A percentile compares a stretch with the other conserved stretches of the same genome.
Evolutionary conservation across 1,140 invertebrate genomes (phyloP).

Genomic region (Drosophila prosaltans): DNA sequence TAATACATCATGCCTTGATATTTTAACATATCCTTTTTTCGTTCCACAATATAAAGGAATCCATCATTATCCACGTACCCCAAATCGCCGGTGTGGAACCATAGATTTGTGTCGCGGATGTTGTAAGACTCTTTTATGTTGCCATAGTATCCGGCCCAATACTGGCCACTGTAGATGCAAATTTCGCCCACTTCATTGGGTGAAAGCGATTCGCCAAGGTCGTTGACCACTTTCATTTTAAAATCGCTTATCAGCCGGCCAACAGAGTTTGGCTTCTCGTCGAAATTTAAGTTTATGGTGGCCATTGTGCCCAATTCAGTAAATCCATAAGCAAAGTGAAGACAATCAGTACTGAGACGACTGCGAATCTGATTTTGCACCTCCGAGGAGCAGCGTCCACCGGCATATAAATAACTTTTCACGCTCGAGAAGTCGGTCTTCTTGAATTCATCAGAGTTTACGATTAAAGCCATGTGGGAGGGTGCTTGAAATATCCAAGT

Average conservation of each 20-base stretch:
- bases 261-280: conserved; percentile 61
- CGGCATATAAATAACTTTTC: conserved; percentile 42
- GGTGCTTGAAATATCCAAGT: conserved; percentile 60
- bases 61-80: conserved; percentile 85
- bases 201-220: conserved; percentile 41
- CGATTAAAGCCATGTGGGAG: conserved; percentile 55
- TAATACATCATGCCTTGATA: conserved; percentile 76
- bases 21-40: conserved; percentile 86
- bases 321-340: conserved; percentile 53
- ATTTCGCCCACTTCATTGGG: conserved; percentile 66
- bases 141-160: conserved; percentile 70
- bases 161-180: conserved; percentile 44
- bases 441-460: conserved; percentile 45
- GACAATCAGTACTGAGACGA: conserved; percentile 37
- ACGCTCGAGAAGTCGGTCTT: conserved; percentile 46
- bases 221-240: conserved; percentile 76
- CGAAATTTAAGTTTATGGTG: conserved; percentile 47
- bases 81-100: conserved; percentile 88
- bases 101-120: conserved; percentile 82
- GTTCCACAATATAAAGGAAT: conserved; percentile 85
- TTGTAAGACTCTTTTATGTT: conserved; percentile 48
- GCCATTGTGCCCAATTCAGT: conserved; percentile 52
- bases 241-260: conserved; percentile 43
- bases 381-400: conserved; percentile 48
- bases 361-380: conserved; percentile 44